Percentiles rank a stretch among this genome's conserved stretches.
Evolutionary conservation across 1,140 invertebrate genomes (phyloP).

Genomic region (Vanessa atalanta): DNA sequence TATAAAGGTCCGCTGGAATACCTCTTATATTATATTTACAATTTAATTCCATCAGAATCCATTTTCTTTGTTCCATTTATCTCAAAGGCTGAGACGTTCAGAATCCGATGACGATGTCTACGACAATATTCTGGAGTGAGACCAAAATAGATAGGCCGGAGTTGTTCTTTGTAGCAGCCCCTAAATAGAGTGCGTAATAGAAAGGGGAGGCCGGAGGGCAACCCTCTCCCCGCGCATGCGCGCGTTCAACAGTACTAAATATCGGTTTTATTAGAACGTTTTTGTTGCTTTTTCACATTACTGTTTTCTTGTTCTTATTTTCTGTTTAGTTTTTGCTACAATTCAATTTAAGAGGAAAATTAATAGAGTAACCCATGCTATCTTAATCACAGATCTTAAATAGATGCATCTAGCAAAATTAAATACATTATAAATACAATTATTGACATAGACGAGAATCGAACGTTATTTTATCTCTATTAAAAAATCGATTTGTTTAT

Average conservation of each 20-base stretch:
- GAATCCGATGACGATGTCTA: constrained; percentile 63
- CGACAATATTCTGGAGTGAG: constrained; percentile 68
- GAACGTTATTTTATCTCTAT: neutral
- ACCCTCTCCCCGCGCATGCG: constrained; percentile 66
- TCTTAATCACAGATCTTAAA: neutral
- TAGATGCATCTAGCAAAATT: neutral
- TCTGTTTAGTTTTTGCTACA: constrained; percentile 33
- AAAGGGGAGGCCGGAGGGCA: constrained; percentile 68
- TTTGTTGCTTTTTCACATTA: constrained; percentile 62
- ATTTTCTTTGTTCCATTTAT: constrained; percentile 11
- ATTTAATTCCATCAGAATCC: neutral
- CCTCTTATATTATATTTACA: neutral
- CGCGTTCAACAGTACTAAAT: constrained; percentile 52
- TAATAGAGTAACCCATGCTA: neutral
- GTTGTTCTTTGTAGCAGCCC: constrained; percentile 75
- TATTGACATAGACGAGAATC: neutral
- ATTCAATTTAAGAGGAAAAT: constrained; percentile 28
- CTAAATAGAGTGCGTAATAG: constrained; percentile 78
- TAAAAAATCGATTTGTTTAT: neutral
- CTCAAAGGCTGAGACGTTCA: constrained; percentile 28
- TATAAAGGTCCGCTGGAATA: neutral
- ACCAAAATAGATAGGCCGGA: constrained; percentile 77
- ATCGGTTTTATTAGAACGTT: constrained; percentile 74
- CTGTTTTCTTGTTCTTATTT: constrained; percentile 50
- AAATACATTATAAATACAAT: neutral